Base-by-base conservation (phyloP, 1,140 invertebrate genomes). In the Thaumatotibia leucotreta region DNA sequence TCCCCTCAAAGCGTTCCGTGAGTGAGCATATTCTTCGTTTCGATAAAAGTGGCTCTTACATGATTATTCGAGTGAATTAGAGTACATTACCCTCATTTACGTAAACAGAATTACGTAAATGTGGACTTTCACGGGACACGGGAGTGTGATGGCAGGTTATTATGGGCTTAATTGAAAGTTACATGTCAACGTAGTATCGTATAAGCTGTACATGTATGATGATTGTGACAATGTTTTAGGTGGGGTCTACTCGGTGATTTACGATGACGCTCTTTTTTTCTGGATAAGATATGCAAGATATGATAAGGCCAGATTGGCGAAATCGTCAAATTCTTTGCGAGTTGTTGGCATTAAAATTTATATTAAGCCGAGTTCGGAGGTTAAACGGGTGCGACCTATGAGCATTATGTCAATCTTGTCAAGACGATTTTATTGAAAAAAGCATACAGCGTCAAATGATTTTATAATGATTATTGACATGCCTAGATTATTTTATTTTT, bases 1-100 rank as follows among this genome's bases (percentile, higher is more conserved):
- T 20, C 39, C 20, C 20, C 6, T 45, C 20, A 45, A 45, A 45
- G 23, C 23, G 52, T 14, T 58, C 24, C 52, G 24, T 58, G 24
- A 58, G 11, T 17, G 10, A 29, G 22, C 52, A 58, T 58, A 58
- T 29, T 58, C 29, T 58, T 58, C 4, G 52, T 29, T 4, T n/a
- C 52, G 52, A 14, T 31, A 58, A 58, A 45, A 45, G 17, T 45
- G 17, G 23, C 52, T 58, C 24, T 58, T 29, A 32, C 29, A 62
- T 20, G 29, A 62, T 62, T 33, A 62, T 62, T 62, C 61, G 29
- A 62, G 29, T 31, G 61, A 62, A 32, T 29, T 29, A 29, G 17
- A 62, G n/a, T 62, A 62, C 32, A 61, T 61, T 62, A 62, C 61
- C 61, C 61, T 62, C 31, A 62, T 33, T 62, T 62, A 31, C 61